Conservation (phyloP, 2,888 invertebrate species). For the Sphecodes monilicornis region DNA sequence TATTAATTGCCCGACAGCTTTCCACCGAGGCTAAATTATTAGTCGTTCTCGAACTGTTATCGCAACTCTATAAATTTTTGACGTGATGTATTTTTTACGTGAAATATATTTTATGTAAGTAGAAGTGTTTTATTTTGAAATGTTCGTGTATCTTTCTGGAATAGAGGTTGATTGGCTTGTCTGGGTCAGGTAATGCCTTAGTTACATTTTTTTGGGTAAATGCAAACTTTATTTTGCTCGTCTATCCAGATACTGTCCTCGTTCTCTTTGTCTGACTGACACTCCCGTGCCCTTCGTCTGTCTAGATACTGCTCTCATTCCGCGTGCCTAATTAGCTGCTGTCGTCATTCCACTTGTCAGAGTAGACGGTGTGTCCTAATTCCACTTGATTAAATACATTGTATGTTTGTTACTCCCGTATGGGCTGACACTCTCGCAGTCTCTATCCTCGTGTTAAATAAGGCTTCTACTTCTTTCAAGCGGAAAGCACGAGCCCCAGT, state of each 20-base stretch:
- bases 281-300: not conserved
- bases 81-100: not conserved
- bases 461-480: not conserved
- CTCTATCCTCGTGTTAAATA: not conserved
- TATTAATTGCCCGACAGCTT: not conserved
- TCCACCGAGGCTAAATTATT: not conserved
- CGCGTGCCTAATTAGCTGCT: not conserved
- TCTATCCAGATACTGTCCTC: conserved; percentile 4
- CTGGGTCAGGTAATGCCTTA: not conserved
- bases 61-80: not conserved
- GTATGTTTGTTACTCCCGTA: not conserved
- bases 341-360: conserved; percentile 2
- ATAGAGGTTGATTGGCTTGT: not conserved
- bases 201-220: not conserved
- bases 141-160: not conserved
- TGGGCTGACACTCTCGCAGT: not conserved
- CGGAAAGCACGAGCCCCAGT: not conserved
- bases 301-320: conserved; percentile 6
- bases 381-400: conserved; percentile 5
- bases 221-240: not conserved
- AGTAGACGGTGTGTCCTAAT: conserved; percentile 1
- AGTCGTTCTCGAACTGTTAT: not conserved
- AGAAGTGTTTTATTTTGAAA: not conserved
- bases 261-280: not conserved
- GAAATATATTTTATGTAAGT: not conserved